These are phyloP conservation scores for Ashinkailepas kermadecensis DNA, from an alignment of 2,888 invertebrate species.

Conservation along the genomic window DNA sequence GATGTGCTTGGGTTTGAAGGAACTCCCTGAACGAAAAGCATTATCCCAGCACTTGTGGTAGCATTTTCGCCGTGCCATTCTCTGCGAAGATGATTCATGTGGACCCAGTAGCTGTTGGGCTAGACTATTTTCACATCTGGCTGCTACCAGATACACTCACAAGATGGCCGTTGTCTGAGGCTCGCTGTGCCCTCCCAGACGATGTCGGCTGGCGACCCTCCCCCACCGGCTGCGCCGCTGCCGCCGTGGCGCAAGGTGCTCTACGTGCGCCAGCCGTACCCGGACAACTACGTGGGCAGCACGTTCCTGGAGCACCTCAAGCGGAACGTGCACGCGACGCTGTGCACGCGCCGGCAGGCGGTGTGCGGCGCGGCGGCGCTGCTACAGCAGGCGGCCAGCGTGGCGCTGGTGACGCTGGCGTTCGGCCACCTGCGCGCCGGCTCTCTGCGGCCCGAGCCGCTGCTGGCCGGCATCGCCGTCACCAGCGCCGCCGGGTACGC, in stretches of 20 bases:
- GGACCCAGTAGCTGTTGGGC: too few species aligned
- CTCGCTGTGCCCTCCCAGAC: too few species aligned
- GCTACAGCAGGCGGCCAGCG: conserved; percentile 21
- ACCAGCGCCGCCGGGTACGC: conserved; percentile 8
- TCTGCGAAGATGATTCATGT: too few species aligned
- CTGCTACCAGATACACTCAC: too few species aligned
- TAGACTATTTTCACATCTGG: too few species aligned
- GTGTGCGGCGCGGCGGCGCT: conserved; percentile 19
- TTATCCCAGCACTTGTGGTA: too few species aligned
- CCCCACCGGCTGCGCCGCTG: background rate
- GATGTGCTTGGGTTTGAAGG: too few species aligned
- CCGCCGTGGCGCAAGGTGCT: conserved; percentile 30
- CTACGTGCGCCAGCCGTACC: conserved; percentile 31
- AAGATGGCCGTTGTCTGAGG: too few species aligned
- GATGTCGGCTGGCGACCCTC: too few species aligned
- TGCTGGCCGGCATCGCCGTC: conserved; percentile 20
- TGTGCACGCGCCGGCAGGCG: conserved; percentile 4
- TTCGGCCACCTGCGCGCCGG: background rate
- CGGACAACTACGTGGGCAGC: conserved; percentile 32
- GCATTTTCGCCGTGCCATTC: too few species aligned
- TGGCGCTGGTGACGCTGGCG: conserved; percentile 1
- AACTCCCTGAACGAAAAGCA: too few species aligned
- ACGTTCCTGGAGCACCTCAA: conserved; percentile 28
- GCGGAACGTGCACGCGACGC: conserved; percentile 13
- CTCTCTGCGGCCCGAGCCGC: background rate